Evolutionary conservation across 2,113 vertebrate species (phyloP), one percentile per base, ranked within the genome.

Genomic region (Chloropsis cyanopogon): DNA sequence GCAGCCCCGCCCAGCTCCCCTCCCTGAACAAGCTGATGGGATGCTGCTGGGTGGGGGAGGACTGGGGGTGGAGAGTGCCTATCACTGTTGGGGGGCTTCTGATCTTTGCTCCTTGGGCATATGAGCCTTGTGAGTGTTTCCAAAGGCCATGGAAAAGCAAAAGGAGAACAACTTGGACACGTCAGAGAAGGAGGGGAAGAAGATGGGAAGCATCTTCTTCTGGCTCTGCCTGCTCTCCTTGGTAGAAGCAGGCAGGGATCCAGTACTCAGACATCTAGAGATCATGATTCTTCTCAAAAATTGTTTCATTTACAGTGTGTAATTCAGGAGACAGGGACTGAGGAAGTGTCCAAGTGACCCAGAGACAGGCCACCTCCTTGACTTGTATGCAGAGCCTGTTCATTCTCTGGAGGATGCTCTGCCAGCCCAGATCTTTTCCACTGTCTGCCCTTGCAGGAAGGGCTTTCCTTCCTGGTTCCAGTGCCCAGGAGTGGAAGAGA

Each of bases 371-470:
- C 23, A 18, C 33, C 26, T 77, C 64, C 76, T 78, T 39, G 41
- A 22, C 53, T 24, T 42, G 28, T 18, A 6, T 13, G 31, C 14
- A 28, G 37, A 59, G 10, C 29, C 12, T 0, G 0, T 8, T 63
- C 11, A 10, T 72, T 7, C 24, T 42, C 42, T 2, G 3, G 25
- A 70, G 22, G 24, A 54, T 63, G 60, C 19, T 80, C 50, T 57
- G 35, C 20, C 23, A 78, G 46, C 11, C 60, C 50, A 39, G 23
- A 50, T 4, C 63, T 57, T n/a, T 64, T 44, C 44, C 1, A 1
- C 22, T 28, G 52, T 5, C 20, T 82, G 23, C 50, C 5, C 21
- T 19, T 28, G 23, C 24, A 87, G 47, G 26, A 76, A 50, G 7
- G 16, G 31, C 31, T 94, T 50, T 54, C 25, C 52, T 46, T 37